Evolutionary conservation across 2,797 vertebrate species (phyloP).

Genomic region (Gymnoscopelus microlampas): DNA sequence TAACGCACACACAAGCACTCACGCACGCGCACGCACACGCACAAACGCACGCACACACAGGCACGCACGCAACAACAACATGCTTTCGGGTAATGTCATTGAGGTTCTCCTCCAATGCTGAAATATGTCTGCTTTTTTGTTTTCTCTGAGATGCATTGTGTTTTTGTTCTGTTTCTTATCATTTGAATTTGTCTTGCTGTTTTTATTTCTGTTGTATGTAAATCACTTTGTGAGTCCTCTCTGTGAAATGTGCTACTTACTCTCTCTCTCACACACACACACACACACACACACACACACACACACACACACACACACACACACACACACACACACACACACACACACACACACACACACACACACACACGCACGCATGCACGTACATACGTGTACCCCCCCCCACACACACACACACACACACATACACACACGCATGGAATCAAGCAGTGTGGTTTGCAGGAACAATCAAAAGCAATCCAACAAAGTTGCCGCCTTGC

Average conservation of each 20-base stretch:
- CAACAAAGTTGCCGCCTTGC: constrained; percentile 59
- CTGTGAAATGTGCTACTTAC: too few relatives aligned
- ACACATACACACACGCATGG: constrained; percentile 3
- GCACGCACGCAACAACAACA: too few relatives aligned
- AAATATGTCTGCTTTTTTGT: too few relatives aligned
- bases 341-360: constrained; percentile 29
- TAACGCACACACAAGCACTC: constrained; percentile 28
- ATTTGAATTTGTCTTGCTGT: too few relatives aligned
- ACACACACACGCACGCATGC: neutral
- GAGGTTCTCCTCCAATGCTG: too few relatives aligned
- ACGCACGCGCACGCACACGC: constrained; percentile 1
- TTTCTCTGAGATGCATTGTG: too few relatives aligned
- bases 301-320: constrained; percentile 12
- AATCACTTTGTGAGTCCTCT: too few relatives aligned
- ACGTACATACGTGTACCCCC: constrained; percentile 14
- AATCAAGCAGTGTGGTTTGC: constrained; percentile 60
- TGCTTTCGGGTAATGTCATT: too few relatives aligned
- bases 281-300: constrained; percentile 2
- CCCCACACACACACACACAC: neutral
- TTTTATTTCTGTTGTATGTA: too few relatives aligned
- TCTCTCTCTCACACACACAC: constrained; percentile 31
- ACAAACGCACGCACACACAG: constrained; percentile 8
- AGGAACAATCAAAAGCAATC: constrained; percentile 63
- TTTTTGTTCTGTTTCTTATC: too few relatives aligned
- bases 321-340: constrained; percentile 34